Evolutionary conservation across 2,113 vertebrate genomes (phyloP).

Genomic region (Apaloderma vittatum): DNA sequence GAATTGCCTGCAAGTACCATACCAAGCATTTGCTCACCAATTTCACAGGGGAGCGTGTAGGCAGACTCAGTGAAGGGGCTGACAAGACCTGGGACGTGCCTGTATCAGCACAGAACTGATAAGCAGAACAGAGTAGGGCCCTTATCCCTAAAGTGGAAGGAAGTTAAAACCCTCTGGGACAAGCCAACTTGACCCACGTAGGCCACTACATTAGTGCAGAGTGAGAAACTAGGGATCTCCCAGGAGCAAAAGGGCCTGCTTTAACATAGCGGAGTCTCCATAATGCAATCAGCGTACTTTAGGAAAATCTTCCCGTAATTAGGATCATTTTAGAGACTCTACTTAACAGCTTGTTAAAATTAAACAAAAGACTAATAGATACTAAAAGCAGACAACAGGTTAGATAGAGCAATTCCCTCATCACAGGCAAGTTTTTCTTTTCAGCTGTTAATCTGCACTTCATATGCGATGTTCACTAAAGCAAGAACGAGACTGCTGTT

Average conservation of each 20-base stretch:
- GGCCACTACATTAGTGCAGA: background rate
- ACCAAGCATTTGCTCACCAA: background rate
- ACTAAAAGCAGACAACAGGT: background rate
- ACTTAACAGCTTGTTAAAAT: background rate
- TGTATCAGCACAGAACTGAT: background rate
- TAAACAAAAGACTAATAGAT: background rate
- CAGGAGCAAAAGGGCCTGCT: background rate
- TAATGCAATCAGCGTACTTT: background rate
- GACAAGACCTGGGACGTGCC: background rate
- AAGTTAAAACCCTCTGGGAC: background rate
- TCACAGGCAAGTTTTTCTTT: background rate
- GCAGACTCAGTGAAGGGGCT: background rate
- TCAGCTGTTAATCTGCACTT: background rate
- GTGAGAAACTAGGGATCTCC: background rate
- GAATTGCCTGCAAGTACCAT: background rate
- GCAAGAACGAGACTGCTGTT: background rate
- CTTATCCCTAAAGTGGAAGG: background rate
- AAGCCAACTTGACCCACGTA: fast-evolving
- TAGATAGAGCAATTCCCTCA: background rate
- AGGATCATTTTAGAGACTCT: background rate
- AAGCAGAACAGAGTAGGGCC: background rate
- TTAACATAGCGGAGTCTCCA: background rate
- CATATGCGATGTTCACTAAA: background rate
- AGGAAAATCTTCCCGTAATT: background rate
- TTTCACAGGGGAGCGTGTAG: background rate